Evolutionary conservation across 2,888 invertebrate species (phyloP).

Genomic region (Drosophila nigritarsus): DNA sequence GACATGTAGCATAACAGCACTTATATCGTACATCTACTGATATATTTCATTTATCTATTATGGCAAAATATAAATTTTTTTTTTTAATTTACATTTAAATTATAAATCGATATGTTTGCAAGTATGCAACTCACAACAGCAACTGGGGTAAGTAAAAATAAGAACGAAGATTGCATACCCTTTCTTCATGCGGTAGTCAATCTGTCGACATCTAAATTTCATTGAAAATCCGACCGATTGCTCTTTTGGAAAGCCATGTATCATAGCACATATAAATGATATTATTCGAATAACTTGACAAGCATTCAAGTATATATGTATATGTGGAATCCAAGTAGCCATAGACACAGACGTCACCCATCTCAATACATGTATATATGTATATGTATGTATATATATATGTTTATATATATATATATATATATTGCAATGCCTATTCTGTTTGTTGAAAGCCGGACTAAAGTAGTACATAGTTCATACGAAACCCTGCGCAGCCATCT

Average conservation of each 20-base stretch:
- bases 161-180: background rate
- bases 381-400: no score
- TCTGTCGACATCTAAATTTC: background rate
- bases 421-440: no score
- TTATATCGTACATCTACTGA: constrained; percentile 46
- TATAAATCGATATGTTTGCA: background rate
- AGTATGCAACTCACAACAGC: background rate
- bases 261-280: no score
- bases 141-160: background rate
- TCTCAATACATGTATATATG: no score
- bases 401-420: no score
- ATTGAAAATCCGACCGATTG: no score
- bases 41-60: constrained; percentile 27
- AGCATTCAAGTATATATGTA: background rate
- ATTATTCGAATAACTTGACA: background rate
- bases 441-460: background rate
- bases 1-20: constrained; percentile 51
- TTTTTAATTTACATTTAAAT: constrained; percentile 31
- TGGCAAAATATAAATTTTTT: constrained; percentile 46
- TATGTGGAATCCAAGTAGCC: no score
- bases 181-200: background rate
- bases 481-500: no score
- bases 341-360: no score
- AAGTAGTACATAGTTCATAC: no score
- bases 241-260: no score